Conservation (phyloP, 2,113 vertebrate genomes). For the Cavia aperea region DNA sequence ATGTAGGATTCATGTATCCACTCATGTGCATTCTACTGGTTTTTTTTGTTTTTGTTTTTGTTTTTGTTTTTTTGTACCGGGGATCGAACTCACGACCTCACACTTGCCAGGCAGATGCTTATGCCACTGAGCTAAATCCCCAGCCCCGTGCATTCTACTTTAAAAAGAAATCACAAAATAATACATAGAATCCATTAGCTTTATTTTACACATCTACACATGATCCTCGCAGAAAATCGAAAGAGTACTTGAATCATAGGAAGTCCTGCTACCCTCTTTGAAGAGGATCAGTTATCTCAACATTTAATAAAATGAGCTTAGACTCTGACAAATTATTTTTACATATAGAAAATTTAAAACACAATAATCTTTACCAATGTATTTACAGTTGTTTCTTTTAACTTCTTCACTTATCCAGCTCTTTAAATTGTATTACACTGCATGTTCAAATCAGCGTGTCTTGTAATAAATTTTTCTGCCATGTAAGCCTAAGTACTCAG, state of each 20-base stretch:
- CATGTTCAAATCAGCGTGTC: not conserved
- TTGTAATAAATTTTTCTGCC: not conserved
- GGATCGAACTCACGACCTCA: no score
- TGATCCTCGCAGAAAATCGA: not conserved
- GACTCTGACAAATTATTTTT: not conserved
- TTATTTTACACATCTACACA: slow-evolving; percentile 6
- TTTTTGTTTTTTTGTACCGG: no score
- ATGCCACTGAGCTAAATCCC: no score
- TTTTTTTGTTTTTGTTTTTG: no score
- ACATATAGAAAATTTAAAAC: slow-evolving; percentile 3
- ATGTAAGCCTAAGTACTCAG: not conserved
- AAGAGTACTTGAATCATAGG: not conserved
- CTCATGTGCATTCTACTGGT: not conserved
- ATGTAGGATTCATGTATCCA: not conserved
- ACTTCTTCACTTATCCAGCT: not conserved
- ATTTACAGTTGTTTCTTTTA: slow-evolving; percentile 4
- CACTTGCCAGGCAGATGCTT: no score
- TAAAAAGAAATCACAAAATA: not conserved
- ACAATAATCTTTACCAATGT: not conserved
- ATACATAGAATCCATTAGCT: not conserved
- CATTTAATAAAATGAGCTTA: not conserved
- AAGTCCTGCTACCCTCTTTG: not conserved
- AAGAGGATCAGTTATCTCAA: slow-evolving; percentile 8
- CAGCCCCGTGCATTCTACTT: not conserved
- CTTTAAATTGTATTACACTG: not conserved